Conservation (phyloP, 2,888 invertebrate genomes). For the Plebejus argus region DNA sequence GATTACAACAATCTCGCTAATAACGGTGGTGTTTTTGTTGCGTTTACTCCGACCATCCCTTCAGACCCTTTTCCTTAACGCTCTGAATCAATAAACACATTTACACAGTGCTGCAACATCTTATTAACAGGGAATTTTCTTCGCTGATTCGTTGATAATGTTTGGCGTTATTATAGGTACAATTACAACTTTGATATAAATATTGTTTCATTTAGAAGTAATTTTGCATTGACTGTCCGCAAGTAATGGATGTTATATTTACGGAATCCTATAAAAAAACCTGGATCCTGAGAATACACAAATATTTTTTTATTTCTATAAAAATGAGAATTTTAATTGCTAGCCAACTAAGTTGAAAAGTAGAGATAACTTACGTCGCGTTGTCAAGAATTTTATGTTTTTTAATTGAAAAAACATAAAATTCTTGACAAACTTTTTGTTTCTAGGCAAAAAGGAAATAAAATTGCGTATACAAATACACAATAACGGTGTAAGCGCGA, state of each 20-base stretch:
- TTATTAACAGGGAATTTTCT: background rate
- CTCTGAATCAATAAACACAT: slow-evolving; percentile 48
- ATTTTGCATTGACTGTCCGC: background rate
- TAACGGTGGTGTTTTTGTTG: slow-evolving; percentile 80
- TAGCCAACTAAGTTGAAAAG: background rate
- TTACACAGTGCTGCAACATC: slow-evolving; percentile 57
- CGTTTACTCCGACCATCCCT: slow-evolving; percentile 74
- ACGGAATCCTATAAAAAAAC: background rate
- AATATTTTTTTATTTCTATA: background rate
- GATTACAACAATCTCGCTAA: slow-evolving; percentile 81
- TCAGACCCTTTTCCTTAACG: slow-evolving; percentile 68
- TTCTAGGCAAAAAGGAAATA: background rate
- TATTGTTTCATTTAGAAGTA: background rate
- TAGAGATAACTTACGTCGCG: background rate
- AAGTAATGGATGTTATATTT: background rate
- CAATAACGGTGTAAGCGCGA: slow-evolving; percentile 55
- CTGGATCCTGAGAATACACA: background rate
- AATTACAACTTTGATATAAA: background rate
- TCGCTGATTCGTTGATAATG: background rate
- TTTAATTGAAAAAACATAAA: background rate
- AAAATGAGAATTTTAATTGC: background rate
- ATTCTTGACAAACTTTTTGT: background rate
- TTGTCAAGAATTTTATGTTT: background rate
- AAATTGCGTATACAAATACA: background rate
- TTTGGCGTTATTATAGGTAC: background rate